Evolutionary conservation across 2,888 invertebrate genomes (phyloP).

Genomic region (Drosophila histrio): DNA sequence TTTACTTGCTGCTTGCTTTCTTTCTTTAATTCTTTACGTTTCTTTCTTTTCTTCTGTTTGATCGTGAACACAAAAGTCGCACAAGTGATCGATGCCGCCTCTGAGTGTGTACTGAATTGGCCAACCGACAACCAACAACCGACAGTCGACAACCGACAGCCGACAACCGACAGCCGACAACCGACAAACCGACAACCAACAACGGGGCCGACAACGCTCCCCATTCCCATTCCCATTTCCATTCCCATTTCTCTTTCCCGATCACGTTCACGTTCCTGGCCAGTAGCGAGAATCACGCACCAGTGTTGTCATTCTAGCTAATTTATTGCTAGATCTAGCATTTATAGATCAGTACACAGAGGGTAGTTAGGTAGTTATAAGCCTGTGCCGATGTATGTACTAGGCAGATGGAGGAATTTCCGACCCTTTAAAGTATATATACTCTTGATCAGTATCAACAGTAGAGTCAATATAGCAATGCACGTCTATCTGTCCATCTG

Average conservation of each 20-base stretch:
- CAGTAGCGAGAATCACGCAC: slow-evolving; percentile 29
- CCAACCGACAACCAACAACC: slow-evolving; percentile 31
- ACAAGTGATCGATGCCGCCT: slow-evolving; percentile 83
- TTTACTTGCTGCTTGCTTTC: slow-evolving; percentile 9
- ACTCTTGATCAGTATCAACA: too few relatives aligned
- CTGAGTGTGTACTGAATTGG: slow-evolving; percentile 82
- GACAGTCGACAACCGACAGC: background rate
- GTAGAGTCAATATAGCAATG: too few relatives aligned
- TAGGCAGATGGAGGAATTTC: too few relatives aligned
- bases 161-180: background rate
- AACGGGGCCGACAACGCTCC: slow-evolving; percentile 5
- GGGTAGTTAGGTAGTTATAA: too few relatives aligned
- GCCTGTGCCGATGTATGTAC: too few relatives aligned
- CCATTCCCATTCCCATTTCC: background rate
- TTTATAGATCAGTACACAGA: too few relatives aligned
- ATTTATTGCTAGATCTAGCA: too few relatives aligned
- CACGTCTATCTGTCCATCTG: too few relatives aligned
- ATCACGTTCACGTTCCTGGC: slow-evolving; percentile 42
- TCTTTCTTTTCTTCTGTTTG: slow-evolving; percentile 13
- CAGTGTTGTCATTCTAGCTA: too few relatives aligned
- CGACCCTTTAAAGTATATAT: too few relatives aligned
- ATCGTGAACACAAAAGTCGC: slow-evolving; percentile 67
- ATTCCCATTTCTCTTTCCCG: slow-evolving; percentile 4
- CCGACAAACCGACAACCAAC: background rate
- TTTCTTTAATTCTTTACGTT: background rate